phyloP scores from a whole-genome alignment of 2,888 invertebrate species.

The Kuschelorhynchus macadamiae region DNA sequence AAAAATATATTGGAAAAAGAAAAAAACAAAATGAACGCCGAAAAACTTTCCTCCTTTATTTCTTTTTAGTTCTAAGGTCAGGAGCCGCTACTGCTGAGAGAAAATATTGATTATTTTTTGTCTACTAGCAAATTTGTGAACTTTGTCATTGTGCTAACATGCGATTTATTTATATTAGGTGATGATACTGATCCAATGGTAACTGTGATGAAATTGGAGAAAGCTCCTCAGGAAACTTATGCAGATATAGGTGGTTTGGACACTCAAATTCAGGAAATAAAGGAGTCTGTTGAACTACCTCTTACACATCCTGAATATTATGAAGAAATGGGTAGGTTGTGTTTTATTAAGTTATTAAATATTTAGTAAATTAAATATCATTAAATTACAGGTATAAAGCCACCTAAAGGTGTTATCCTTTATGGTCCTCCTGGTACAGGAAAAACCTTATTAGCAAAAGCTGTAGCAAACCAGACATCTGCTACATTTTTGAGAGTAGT shows the following conservation, averaged over 20 bases:
- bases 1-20: no score
- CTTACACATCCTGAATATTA: constrained; percentile 99
- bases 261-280: constrained; percentile 97
- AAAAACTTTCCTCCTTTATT: no score
- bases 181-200: constrained; percentile 99
- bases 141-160: background rate
- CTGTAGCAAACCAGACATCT: constrained; percentile 99
- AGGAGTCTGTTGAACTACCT: constrained; percentile 98
- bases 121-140: no score
- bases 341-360: background rate
- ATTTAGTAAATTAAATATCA: background rate
- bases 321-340: constrained; percentile 92
- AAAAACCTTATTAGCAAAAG: constrained; percentile 97
- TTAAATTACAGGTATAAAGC: constrained; percentile 79
- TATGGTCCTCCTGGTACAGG: constrained; percentile 99
- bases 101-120: no score
- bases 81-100: no score
- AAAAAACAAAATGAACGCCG: no score
- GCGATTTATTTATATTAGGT: constrained; percentile 63
- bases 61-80: no score
- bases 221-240: constrained; percentile 99
- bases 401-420: constrained; percentile 98
- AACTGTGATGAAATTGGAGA: constrained; percentile 99
- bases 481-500: constrained; percentile 99
- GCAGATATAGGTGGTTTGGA: constrained; percentile 98